These are phyloP conservation scores for Tachyglossus aculeatus DNA, from an alignment of 2,797 vertebrate genomes.

Conservation along the genomic window DNA sequence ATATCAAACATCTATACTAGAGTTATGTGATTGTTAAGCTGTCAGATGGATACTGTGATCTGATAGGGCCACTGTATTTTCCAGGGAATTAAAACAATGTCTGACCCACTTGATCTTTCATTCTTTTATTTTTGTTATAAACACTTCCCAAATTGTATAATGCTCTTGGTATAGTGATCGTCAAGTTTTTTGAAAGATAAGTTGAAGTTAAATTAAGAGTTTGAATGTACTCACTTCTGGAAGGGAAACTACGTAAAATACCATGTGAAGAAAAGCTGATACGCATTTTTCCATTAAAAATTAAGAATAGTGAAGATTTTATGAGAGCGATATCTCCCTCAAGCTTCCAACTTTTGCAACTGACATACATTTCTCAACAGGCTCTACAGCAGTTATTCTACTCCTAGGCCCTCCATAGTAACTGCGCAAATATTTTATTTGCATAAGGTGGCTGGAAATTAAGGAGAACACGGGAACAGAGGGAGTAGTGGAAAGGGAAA, in stretches of 20 bases:
- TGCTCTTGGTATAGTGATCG: neutral
- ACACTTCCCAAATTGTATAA: conserved; percentile 60
- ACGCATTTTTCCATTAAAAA: too few species aligned
- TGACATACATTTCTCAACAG: too few species aligned
- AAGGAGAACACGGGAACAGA: neutral
- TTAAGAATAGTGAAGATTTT: too few species aligned
- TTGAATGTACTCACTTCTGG: too few species aligned
- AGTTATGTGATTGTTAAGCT: conserved; percentile 52
- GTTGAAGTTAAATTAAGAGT: neutral
- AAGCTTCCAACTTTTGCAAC: too few species aligned
- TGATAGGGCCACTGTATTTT: conserved; percentile 68
- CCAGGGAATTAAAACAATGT: conserved; percentile 72
- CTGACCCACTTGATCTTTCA: conserved; percentile 54
- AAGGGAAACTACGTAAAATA: too few species aligned
- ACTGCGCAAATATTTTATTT: too few species aligned
- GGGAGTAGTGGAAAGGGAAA: neutral
- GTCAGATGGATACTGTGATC: conserved; percentile 57
- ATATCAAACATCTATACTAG: conserved; percentile 46
- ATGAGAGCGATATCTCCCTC: too few species aligned
- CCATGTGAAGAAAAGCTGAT: too few species aligned
- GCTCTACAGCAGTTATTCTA: too few species aligned
- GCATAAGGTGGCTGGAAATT: too few species aligned
- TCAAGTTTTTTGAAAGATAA: conserved; percentile 21
- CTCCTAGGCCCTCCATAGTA: too few species aligned
- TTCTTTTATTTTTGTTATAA: conserved; percentile 70